Evolutionary conservation across 2,113 vertebrate genomes (phyloP).

Genomic region (Myotis davidii): DNA sequence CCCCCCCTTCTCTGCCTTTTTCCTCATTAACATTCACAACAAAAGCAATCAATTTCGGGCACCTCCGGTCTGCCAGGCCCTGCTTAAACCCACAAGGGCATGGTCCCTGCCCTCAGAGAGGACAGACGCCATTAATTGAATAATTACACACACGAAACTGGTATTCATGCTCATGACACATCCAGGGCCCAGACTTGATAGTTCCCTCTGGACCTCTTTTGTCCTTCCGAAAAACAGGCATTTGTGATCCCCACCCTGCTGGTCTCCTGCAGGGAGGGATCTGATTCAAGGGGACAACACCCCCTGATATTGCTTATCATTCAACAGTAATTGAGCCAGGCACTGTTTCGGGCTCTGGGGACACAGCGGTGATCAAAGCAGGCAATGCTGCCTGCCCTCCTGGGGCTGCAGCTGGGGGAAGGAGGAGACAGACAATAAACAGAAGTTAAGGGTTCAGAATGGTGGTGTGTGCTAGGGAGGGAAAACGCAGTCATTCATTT

Average conservation of each 20-base stretch:
- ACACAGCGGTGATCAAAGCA: not conserved
- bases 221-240: not conserved
- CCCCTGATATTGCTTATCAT: not conserved
- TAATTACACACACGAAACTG: not conserved
- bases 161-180: not conserved
- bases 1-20: not conserved
- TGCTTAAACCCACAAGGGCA: not conserved
- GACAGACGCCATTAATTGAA: not conserved
- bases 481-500: not conserved
- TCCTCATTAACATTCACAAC: not conserved
- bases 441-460: not conserved
- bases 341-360: not conserved
- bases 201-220: not conserved
- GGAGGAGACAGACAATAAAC: not conserved
- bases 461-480: not conserved
- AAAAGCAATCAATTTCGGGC: not conserved
- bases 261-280: not conserved
- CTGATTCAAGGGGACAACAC: rapidly evolving
- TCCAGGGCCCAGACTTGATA: not conserved
- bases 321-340: not conserved
- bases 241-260: not conserved
- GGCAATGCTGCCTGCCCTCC: not conserved
- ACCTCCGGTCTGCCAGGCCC: not conserved
- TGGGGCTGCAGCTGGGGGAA: not conserved
- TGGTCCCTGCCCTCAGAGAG: not conserved